Evolutionary conservation across 1,140 invertebrate genomes (phyloP), one percentile per base, ranked within the genome.

Genomic region (Hypothenemus hampei): DNA sequence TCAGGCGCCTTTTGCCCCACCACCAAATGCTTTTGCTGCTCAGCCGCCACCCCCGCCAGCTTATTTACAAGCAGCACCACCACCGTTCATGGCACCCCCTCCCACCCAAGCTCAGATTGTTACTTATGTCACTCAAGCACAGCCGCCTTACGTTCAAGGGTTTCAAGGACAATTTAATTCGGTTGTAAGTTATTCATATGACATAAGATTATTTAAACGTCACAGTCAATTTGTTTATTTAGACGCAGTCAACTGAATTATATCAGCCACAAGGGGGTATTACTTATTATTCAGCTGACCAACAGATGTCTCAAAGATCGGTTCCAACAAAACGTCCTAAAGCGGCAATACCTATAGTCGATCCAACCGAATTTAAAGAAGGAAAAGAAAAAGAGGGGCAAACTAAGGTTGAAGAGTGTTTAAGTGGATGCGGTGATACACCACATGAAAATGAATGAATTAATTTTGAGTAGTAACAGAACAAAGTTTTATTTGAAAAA

Each of bases 211-310:
- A 7, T 11, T 37, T 7, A 6, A 21, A 23, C 16, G 40, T 2
- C 18, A 23, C 10, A 43, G 6, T 26, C 29, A 26, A 8, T 11
- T 47, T 36, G 16, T 57, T 24, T 26, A 36, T 64, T 58, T 33
- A 71, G 66, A 65, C 60, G 19, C 70, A 66, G 46, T 64, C 68
- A n/a, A 59, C 69, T 11, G 70, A 72, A 58, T 54, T 72, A 21
- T 72, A 67, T 39, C 70, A 72, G 59, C 68, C 64, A 5, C 70
- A 67, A 48, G 66, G 65, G 10, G 70, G 70, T 22, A 72, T 70
- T 8, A 72, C 70, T 15, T 72, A 72, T 49, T 72, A 72, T 52
- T 69, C 68, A 16, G 62, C 70, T n/a, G 67, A 70, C 40, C 70
- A 72, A 53, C 70, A 70, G 44, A 44, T 66, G 4, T 44, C 57